Percentiles rank a stretch among this genome's conserved stretches.
phyloP scores from a whole-genome alignment of 2,888 invertebrate genomes.

The Luperina testacea region DNA sequence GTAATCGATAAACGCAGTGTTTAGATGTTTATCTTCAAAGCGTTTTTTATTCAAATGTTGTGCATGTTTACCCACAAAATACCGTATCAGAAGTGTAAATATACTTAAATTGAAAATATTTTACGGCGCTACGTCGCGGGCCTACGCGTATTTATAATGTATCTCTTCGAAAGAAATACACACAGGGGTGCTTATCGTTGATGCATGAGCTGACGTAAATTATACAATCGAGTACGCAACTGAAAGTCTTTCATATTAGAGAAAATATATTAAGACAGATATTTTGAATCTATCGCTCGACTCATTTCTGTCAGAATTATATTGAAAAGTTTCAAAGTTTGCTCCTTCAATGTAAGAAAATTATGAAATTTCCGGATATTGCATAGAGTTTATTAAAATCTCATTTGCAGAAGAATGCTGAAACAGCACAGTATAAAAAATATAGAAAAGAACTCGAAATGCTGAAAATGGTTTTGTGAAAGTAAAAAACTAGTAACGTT shows the following conservation, averaged over 20 bases:
- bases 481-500: background rate
- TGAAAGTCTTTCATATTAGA: slow-evolving; percentile 26
- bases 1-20: background rate
- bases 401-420: background rate
- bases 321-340: slow-evolving; percentile 17
- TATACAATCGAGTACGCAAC: slow-evolving; percentile 25
- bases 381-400: background rate
- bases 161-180: slow-evolving; percentile 33
- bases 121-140: slow-evolving; percentile 6
- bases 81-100: background rate
- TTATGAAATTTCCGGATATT: background rate
- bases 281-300: slow-evolving; percentile 43
- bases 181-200: slow-evolving; percentile 37
- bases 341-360: background rate
- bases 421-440: background rate
- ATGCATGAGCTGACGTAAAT: slow-evolving; percentile 45
- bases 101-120: slow-evolving; percentile 15
- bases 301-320: slow-evolving; percentile 19
- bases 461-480: background rate
- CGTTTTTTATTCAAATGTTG: background rate
- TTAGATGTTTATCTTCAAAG: background rate
- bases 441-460: background rate
- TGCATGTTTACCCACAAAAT: background rate
- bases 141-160: slow-evolving; percentile 28
- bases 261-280: slow-evolving; percentile 25